phyloP scores from a whole-genome alignment of 2,113 vertebrate genomes.

The Xiphias gladius region DNA sequence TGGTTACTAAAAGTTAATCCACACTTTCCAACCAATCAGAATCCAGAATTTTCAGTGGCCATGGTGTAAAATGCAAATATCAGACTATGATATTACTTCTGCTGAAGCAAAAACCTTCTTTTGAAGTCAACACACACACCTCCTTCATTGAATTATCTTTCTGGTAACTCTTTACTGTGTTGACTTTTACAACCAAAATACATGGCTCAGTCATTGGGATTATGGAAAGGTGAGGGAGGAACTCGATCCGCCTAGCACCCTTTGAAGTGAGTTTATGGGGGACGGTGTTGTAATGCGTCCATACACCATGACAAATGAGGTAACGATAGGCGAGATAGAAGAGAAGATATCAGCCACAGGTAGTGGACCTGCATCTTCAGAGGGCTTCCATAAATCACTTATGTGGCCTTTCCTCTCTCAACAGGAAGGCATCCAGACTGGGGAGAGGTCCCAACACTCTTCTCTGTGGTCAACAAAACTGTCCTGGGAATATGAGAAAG shows the following conservation, averaged over 20 bases:
- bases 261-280: conserved; percentile 86
- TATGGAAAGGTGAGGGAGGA: conserved; percentile 64
- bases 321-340: conserved; percentile 85
- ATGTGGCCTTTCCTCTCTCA: conserved; percentile 78
- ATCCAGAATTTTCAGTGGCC: background rate
- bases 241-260: conserved; percentile 72
- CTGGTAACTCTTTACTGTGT: conserved; percentile 50
- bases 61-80: background rate
- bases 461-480: conserved; percentile 27
- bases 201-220: conserved; percentile 79
- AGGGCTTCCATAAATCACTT: conserved; percentile 83
- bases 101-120: background rate
- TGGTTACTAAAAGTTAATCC: background rate
- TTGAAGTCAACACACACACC: conserved; percentile 57
- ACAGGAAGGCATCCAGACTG: conserved; percentile 44
- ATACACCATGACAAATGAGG: conserved; percentile 86
- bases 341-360: conserved; percentile 75
- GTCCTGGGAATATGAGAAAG: conserved; percentile 10
- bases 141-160: conserved; percentile 34
- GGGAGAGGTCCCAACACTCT: conserved; percentile 29
- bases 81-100: background rate
- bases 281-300: conserved; percentile 40
- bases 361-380: conserved; percentile 80
- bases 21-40: background rate
- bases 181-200: conserved; percentile 59